Base-by-base conservation (phyloP, 2,113 vertebrate genomes). In the Malurus elegans region DNA sequence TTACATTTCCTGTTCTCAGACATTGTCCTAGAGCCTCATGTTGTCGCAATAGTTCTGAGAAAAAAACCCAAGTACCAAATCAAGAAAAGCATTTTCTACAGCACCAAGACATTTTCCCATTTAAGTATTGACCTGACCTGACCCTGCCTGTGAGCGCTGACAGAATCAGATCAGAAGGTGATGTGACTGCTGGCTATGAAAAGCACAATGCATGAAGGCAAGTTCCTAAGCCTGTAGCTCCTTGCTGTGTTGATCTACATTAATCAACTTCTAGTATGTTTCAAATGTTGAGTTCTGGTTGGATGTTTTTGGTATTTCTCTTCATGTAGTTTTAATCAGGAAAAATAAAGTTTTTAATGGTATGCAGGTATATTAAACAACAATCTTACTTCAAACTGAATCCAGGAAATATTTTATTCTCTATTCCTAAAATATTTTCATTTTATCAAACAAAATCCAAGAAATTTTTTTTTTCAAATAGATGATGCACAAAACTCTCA, bases 141-240 rank as follows among this genome's bases (percentile, higher is more conserved):
- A 91, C 80, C 80, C 60, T 42, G 58, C 58, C 80, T 72, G 56
- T 8, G 61, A 75, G 53, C 2, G 0, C 80, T 92, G 94, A 95
- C 91, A 95, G 86, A 95, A 95, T 95, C 91, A 81, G 82, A 86
- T 79, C 94, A 93, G 69, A 71, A 81, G 93, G 93, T 89, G 93
- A 95, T 92, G 89, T 61, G 95, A 87, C 89, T 91, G 53, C 78
- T 79, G 83, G 83, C 94, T 92, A 89, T 50, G 80, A 74, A 91
- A 95, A 92, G 60, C 83, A 73, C 5, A 10, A 56, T 67, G 75
- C 72, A 79, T n/a, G 48, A 96, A 92, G 84, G 60, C 86, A 86
- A 81, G 34, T 44, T 84, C 38, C 3, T 67, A 84, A 95, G 69
- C 76, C 76, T 75, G 57, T 32, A 92, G 80, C 84, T 92, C 48